Percentiles rank a stretch among this genome's conserved stretches.
Conservation (phyloP, 2,888 invertebrate species). For the Acrocera orbiculus region DNA sequence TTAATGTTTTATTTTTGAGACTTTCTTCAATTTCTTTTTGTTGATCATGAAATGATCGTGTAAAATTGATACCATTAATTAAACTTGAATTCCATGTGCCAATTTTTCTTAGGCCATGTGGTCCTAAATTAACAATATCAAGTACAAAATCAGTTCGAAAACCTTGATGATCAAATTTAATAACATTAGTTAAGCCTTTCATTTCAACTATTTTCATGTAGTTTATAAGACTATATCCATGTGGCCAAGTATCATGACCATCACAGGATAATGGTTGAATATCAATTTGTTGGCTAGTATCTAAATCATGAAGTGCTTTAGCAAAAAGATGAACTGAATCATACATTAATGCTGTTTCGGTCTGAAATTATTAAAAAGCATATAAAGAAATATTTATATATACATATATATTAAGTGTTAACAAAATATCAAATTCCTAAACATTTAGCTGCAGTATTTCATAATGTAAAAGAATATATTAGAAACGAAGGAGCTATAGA, state of each 20-base stretch:
- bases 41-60: slow-evolving; percentile 67
- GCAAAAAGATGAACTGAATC: slow-evolving; percentile 91
- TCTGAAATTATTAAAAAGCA: slow-evolving; percentile 35
- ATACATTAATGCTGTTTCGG: slow-evolving; percentile 90
- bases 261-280: slow-evolving; percentile 77
- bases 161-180: slow-evolving; percentile 88
- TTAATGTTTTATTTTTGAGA: slow-evolving; percentile 77
- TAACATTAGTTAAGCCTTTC: slow-evolving; percentile 80
- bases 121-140: slow-evolving; percentile 78
- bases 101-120: slow-evolving; percentile 66
- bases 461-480: too few relatives aligned
- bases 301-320: slow-evolving; percentile 78
- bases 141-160: slow-evolving; percentile 80
- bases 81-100: slow-evolving; percentile 73
- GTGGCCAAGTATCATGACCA: slow-evolving; percentile 78
- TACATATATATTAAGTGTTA: too few relatives aligned
- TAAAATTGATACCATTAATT: slow-evolving; percentile 65
- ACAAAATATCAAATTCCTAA: too few relatives aligned
- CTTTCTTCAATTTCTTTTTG: slow-evolving; percentile 78
- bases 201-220: slow-evolving; percentile 94
- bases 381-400: background rate
- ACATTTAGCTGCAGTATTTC: too few relatives aligned
- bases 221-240: slow-evolving; percentile 87
- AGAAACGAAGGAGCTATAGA: too few relatives aligned
- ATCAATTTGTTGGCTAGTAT: slow-evolving; percentile 76